Evolutionary conservation across 1,140 invertebrate species (phyloP), one percentile per base, ranked within the genome.

Genomic region (Formica exsecta): DNA sequence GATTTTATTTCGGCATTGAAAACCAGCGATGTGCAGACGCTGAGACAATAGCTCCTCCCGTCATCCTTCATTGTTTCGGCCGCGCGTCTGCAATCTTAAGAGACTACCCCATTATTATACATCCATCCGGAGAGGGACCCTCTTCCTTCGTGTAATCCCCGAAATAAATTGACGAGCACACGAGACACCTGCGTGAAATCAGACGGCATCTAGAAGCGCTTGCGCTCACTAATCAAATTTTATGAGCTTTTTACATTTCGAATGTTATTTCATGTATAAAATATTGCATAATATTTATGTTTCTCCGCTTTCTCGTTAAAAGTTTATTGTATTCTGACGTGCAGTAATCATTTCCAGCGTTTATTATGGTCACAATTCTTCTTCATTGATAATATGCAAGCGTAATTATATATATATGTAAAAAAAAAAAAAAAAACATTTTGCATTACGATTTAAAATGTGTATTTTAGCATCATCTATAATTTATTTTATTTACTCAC

Each of bases 41-140:
- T 51, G 48, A 48, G 44, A 51, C 48, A 51, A 51, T 51, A 13
- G 16, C 16, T 51, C 48, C 16, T 51, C 48, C 16, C 86, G 74
- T 75, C 76, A 87, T 89, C 59, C 79, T 86, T 91, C 85, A 87
- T 91, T 91, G 90, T 91, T 91, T 91, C 90, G 87, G 41, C 87
- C 74, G 74, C 79, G 85, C 79, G 87, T 86, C 84, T 87, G 87
- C 71, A 91, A 89, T 91, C 85, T 91, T 90, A 91, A 89, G 79
- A 91, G 87, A 88, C 87, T 90, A 90, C 80, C 79, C 89, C 89
- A 89, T 91, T 91, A 91, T 91, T 86, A 91, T 87, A 91, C 86
- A 87, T 79, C 80, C 80, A 91, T 87, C 68, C 62, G 73, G 51
- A 51, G 41, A 65, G 64, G 54, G 62, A 8, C 83, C 65, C 51